A percentile compares a stretch with the other conserved stretches of the same genome.
Conservation (phyloP, 2,888 invertebrate species). For the Drosophila meridionalis region DNA sequence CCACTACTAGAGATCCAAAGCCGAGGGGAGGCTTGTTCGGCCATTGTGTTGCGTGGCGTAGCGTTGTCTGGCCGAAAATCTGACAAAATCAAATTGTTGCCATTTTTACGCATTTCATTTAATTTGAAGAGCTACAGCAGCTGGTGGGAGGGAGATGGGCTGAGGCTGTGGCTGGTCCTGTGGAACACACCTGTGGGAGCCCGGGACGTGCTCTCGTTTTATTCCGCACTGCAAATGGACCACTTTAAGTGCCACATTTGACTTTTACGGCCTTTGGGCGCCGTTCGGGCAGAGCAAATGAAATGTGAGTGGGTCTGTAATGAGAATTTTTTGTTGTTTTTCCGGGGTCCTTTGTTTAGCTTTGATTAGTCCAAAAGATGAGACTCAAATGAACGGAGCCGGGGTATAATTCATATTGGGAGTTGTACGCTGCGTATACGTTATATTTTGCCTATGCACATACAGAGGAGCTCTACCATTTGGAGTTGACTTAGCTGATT, state of each 20-base stretch:
- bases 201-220: slow-evolving; percentile 40
- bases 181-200: slow-evolving; percentile 69
- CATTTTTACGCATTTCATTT: slow-evolving; percentile 82
- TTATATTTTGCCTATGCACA: slow-evolving; percentile 4
- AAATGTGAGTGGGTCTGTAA: slow-evolving; percentile 64
- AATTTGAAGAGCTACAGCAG: slow-evolving; percentile 72
- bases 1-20: slow-evolving; percentile 61
- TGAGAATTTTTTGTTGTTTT: slow-evolving; percentile 52
- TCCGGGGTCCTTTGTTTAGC: slow-evolving; percentile 59
- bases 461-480: slow-evolving; percentile 25
- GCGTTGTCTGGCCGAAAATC: slow-evolving; percentile 63
- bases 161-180: not conserved
- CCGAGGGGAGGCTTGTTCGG: slow-evolving; percentile 47
- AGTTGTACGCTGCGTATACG: slow-evolving; percentile 26
- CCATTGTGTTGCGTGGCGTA: slow-evolving; percentile 3
- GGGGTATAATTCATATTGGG: slow-evolving; percentile 29
- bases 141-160: not conserved
- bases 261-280: slow-evolving; percentile 66
- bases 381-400: slow-evolving; percentile 21
- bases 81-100: slow-evolving; percentile 81
- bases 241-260: slow-evolving; percentile 77
- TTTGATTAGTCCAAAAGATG: slow-evolving; percentile 70
- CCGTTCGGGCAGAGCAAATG: slow-evolving; percentile 52
- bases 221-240: slow-evolving; percentile 60
- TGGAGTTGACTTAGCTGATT: slow-evolving; percentile 56